A percentile compares a stretch with the other conserved stretches of the same genome.
Conservation (phyloP, 2,888 invertebrate species). For the Saturnia pavonia region DNA sequence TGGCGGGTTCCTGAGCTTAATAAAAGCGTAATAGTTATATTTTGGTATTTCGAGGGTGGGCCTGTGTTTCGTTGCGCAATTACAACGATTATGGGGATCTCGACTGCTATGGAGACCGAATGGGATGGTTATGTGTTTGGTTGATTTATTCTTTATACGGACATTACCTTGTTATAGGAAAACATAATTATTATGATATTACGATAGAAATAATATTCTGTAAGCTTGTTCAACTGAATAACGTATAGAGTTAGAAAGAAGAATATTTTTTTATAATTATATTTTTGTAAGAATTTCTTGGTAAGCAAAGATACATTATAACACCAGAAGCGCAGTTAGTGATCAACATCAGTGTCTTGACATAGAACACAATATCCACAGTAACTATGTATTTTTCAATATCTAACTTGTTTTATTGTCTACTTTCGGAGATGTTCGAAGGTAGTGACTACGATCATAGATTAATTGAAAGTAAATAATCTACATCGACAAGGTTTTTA, state of each 20-base stretch:
- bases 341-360: no score
- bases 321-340: no score
- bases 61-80: constrained; percentile 61
- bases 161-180: constrained; percentile 8
- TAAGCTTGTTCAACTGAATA: neutral
- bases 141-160: constrained; percentile 22
- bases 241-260: neutral
- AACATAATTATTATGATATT: constrained; percentile 1
- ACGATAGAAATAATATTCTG: neutral
- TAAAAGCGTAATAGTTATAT: constrained; percentile 78
- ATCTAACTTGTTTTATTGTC: no score
- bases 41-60: constrained; percentile 65
- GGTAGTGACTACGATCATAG: no score
- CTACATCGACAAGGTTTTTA: no score
- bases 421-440: no score
- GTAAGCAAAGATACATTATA: no score
- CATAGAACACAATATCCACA: no score
- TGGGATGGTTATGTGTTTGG: constrained; percentile 33
- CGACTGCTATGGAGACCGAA: constrained; percentile 37
- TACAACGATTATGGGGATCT: constrained; percentile 48
- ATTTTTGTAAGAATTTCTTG: no score
- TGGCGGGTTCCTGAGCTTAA: constrained; percentile 71
- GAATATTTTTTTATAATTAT: no score
- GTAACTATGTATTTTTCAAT: no score
- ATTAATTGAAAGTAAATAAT: no score